phyloP scores from a whole-genome alignment of 2,113 vertebrate species.

The Seriola aureovittata region DNA sequence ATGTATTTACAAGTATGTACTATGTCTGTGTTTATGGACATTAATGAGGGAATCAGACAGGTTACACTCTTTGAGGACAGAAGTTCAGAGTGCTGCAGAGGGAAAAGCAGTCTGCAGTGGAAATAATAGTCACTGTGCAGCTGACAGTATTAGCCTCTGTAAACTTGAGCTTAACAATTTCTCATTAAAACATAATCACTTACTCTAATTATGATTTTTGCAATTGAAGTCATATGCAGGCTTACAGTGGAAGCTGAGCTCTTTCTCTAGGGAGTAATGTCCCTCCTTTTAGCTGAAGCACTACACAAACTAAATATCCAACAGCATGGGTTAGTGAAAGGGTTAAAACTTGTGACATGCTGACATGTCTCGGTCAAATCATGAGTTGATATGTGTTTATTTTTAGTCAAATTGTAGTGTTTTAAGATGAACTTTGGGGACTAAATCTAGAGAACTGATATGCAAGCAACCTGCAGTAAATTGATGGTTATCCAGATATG shows the following conservation, averaged over 20 bases:
- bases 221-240: constrained; percentile 31
- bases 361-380: not conserved
- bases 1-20: too few relatives aligned
- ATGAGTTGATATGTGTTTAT: not conserved
- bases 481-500: not conserved
- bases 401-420: not conserved
- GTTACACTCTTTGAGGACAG: constrained; percentile 27
- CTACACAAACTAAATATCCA: not conserved
- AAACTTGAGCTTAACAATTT: constrained; percentile 38
- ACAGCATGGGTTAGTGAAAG: not conserved
- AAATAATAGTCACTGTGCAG: constrained; percentile 24
- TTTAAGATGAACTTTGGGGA: not conserved
- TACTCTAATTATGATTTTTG: constrained; percentile 44
- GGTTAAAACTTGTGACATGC: constrained; percentile 15
- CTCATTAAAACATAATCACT: constrained; percentile 57
- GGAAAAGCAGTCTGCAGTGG: constrained; percentile 11
- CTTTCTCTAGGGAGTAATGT: constrained; percentile 12
- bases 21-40: not conserved
- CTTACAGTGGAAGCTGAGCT: not conserved
- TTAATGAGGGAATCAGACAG: constrained; percentile 16
- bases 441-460: not conserved
- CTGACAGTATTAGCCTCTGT: constrained; percentile 32
- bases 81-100: constrained; percentile 25
- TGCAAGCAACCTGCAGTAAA: not conserved
- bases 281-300: not conserved